These are phyloP conservation scores for Campopleginae sp. DNA, from an alignment of 2,888 invertebrate species.

Conservation along the genomic window DNA sequence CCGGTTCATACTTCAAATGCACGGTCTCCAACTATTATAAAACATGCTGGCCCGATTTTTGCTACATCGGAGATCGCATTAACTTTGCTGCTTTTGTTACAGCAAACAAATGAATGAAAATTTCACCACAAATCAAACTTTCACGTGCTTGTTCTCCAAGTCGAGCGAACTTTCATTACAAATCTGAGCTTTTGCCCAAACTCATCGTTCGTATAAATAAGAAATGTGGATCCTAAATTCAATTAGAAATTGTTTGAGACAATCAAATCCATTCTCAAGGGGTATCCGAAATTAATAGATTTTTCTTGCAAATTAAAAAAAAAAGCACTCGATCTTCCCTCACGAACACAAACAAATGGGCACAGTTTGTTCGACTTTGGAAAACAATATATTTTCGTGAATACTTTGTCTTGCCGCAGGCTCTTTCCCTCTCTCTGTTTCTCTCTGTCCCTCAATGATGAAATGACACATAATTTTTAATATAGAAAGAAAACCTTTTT, in stretches of 20 bases:
- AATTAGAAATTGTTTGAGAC: background rate
- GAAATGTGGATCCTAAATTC: background rate
- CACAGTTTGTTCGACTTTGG: too few species aligned
- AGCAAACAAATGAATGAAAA: background rate
- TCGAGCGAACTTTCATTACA: background rate
- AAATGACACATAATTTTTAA: background rate
- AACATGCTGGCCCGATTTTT: background rate
- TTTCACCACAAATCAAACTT: background rate
- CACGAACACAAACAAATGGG: too few species aligned
- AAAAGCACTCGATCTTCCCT: background rate
- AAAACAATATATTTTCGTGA: too few species aligned
- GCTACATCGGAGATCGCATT: background rate
- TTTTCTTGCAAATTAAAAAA: too few species aligned
- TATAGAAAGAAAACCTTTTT: conserved; percentile 9
- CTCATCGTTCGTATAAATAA: background rate
- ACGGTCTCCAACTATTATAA: conserved; percentile 42
- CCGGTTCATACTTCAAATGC: conserved; percentile 45
- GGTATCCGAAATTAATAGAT: too few species aligned
- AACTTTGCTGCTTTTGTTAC: background rate
- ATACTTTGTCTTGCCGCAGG: too few species aligned
- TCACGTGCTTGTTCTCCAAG: background rate
- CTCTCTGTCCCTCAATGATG: background rate
- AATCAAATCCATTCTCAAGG: background rate
- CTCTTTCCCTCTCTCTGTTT: too few species aligned
- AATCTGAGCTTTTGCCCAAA: background rate